Evolutionary conservation across 2,113 vertebrate genomes (phyloP).

Genomic region (Martes martes): DNA sequence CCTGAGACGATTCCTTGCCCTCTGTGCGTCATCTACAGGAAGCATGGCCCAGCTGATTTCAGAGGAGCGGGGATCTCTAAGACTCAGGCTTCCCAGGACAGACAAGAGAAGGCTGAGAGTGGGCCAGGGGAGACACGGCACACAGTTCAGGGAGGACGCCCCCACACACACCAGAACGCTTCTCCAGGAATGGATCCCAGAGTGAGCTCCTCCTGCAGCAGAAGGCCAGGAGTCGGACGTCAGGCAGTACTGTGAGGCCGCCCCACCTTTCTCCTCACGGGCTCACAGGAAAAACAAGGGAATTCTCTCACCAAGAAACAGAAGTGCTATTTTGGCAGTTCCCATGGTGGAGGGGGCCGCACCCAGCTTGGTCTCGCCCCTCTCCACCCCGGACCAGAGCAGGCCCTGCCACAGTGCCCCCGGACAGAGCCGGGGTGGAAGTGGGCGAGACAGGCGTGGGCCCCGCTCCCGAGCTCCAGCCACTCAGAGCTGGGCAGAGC

Average conservation of each 20-base stretch:
- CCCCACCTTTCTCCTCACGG: neutral
- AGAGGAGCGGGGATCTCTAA: neutral
- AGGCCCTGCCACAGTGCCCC: neutral
- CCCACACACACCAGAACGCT: neutral
- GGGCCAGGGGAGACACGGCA: neutral
- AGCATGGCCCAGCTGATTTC: neutral
- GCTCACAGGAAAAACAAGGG: neutral
- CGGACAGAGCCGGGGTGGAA: slow-evolving; percentile 6
- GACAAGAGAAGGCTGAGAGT: neutral
- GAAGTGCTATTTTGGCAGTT: slow-evolving; percentile 53
- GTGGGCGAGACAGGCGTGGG: neutral
- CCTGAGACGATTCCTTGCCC: neutral
- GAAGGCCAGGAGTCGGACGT: neutral
- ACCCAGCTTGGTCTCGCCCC: neutral
- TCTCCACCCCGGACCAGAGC: neutral
- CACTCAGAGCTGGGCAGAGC: neutral
- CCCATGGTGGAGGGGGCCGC: neutral
- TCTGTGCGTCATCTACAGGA: neutral
- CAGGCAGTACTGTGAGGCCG: neutral
- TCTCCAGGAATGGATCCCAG: neutral
- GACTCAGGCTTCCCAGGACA: neutral
- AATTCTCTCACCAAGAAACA: slow-evolving; percentile 21
- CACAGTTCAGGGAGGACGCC: neutral
- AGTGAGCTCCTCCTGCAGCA: neutral
- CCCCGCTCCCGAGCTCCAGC: neutral